Base-by-base conservation (phyloP, 1,140 invertebrate genomes). In the Colletes latitarsis region DNA sequence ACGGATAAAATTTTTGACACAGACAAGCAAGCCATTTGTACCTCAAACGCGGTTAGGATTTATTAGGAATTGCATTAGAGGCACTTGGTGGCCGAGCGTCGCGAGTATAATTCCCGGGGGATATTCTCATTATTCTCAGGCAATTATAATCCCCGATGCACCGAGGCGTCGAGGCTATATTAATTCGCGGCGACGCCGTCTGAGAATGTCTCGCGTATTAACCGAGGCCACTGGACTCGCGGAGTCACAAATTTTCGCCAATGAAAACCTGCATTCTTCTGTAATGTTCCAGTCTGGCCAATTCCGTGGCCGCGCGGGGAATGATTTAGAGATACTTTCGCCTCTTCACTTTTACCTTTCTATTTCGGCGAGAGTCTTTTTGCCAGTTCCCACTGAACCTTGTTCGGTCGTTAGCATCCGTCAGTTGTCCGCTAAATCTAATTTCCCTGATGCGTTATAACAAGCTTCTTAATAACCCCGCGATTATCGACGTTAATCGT, bases 101-200 rank as follows among this genome's bases (percentile, higher is more conserved):
- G 21, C 30, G 46, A 5, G 70, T 77, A 71, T 87, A 87, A 87
- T 87, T 86, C 82, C 81, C 77, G 74, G 21, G 71, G 84, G 77
- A 75, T 86, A 83, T 83, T 87, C 84, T 87, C 85, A 87, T 87
- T 87, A 86, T 86, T 87, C 73, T 80, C 82, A 43, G 30, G 85
- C 86, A 87, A 87, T 87, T 87, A 87, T 87, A 87, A 87, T 87
- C 86, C 82, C 73, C 77, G 85, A 87, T 84, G 74, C 82, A 82
- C 64, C 71, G 63, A 80, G 74, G 71, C 69, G 74, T 82, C 75
- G 78, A 73, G 85, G 84, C 85, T 87, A 87, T 87, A 87, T 87
- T 87, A 87, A 87, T 87, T 87, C 85, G 71, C 81, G 82, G 39
- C 82, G 85, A 84, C 85, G 82, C 85, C 82, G 86, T 87, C 86